A percentile compares a stretch with the other conserved stretches of the same genome.
phyloP scores from a whole-genome alignment of 2,797 vertebrate species.

The Anguilla marmorata region DNA sequence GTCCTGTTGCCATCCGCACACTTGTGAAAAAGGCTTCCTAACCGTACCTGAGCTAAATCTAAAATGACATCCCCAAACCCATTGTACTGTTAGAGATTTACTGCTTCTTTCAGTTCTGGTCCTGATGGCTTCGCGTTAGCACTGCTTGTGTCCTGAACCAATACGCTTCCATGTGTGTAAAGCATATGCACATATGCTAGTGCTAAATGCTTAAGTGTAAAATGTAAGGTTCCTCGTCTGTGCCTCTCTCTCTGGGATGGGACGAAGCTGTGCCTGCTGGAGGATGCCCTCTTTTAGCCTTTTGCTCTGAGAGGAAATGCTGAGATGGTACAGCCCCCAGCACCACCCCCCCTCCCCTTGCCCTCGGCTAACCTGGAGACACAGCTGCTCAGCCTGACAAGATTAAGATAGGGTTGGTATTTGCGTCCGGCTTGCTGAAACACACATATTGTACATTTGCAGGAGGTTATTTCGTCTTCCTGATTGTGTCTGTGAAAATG shows the following conservation, averaged over 20 bases:
- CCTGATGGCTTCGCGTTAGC: neutral
- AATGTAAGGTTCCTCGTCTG: neutral
- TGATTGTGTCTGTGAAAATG: neutral
- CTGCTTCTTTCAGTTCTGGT: neutral
- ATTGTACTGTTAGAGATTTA: neutral
- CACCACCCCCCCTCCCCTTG: neutral
- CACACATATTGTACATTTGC: neutral
- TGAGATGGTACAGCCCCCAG: neutral
- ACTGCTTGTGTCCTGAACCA: neutral
- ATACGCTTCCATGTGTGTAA: neutral
- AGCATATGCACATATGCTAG: neutral
- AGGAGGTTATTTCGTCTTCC: neutral
- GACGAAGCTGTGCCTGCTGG: neutral
- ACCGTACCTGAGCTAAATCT: neutral
- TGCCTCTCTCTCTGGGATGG: neutral
- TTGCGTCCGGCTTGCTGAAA: neutral
- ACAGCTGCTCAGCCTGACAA: neutral
- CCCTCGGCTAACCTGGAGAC: neutral
- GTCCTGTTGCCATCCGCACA: neutral
- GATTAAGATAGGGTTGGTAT: neutral
- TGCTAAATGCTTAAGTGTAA: neutral
- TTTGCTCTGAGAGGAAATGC: neutral
- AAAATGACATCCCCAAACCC: neutral
- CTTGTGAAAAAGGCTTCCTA: neutral
- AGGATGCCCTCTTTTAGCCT: neutral